Evolutionary conservation across 1,140 invertebrate genomes (phyloP).

Genomic region (Listronotus bonariensis): DNA sequence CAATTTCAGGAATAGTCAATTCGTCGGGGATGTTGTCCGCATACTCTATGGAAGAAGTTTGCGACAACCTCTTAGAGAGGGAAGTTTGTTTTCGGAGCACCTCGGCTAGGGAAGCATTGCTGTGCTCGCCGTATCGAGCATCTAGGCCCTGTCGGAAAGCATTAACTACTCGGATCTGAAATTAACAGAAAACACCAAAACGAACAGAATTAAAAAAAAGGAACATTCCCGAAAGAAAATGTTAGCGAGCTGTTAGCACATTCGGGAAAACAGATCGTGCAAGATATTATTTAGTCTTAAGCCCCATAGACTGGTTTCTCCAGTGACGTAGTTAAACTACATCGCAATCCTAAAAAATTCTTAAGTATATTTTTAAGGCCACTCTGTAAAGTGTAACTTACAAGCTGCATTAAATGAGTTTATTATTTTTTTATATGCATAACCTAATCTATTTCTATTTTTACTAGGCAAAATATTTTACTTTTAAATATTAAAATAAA

Average conservation of each 20-base stretch:
- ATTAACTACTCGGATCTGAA: constrained; percentile 98
- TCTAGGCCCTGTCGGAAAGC: constrained; percentile 98
- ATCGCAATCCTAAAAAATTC: constrained; percentile 33
- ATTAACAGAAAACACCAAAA: constrained; percentile 59
- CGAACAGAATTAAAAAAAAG: constrained; percentile 56
- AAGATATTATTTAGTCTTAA: constrained; percentile 40
- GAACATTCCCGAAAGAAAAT: constrained; percentile 48
- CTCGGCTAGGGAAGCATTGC: constrained; percentile 85
- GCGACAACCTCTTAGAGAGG: constrained; percentile 85
- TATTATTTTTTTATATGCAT: neutral
- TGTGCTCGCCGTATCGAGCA: constrained; percentile 89
- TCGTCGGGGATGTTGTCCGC: constrained; percentile 85
- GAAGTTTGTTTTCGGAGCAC: constrained; percentile 90
- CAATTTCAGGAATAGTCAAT: constrained; percentile 85
- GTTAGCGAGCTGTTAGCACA: constrained; percentile 54
- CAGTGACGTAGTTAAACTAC: constrained; percentile 13
- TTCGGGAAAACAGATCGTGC: constrained; percentile 53
- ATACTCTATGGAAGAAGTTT: constrained; percentile 90
- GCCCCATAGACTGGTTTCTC: constrained; percentile 47
- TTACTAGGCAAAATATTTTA: too few relatives aligned
- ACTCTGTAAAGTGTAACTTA: constrained; percentile 3
- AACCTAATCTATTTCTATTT: too few relatives aligned
- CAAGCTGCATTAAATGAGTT: constrained; percentile 24
- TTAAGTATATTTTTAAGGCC: constrained; percentile 24
- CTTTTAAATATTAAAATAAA: too few relatives aligned